Base-by-base conservation (phyloP, 2,888 invertebrate species). In the Herminia tarsipennalis region DNA sequence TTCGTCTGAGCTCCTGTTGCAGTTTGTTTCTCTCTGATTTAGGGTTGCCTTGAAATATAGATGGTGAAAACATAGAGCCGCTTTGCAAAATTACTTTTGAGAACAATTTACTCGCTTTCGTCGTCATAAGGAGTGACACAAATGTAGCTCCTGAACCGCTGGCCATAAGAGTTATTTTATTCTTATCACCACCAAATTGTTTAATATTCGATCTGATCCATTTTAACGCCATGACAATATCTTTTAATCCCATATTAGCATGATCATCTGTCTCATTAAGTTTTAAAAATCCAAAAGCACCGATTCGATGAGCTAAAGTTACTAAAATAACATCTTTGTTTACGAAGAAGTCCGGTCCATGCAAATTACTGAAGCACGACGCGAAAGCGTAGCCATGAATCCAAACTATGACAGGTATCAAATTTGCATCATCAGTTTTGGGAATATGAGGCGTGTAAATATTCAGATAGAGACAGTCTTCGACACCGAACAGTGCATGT, bases 391-490 rank as follows among this genome's bases (percentile, higher is more conserved):
- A 88, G 8, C 92, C 92, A 52, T 92, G 92, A 29, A 90, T 75
- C 85, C 85, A 92, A 8, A 92, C 78, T 28, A 90, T 70, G 0
- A 89, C 83, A 4, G 90, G 57, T 56, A 76, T 83, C 5, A 58
- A 43, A 5, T 50, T 41, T 9, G 49, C 43, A 9, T 52, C 56
- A 17, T 47, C 49, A 6, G 21, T 28, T 32, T 76, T 80, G 0
- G 80, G 79, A 47, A 93, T 62, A 43, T 73, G 73, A 1, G 94
- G 94, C 3, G 94, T 93, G 69, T 93, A 95, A 3, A 95, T 93
- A 72, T 95, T 95, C n/a, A 95, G 66, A 62, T 93, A 93, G 0
- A 95, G 88, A 61, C 95, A 95, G 69, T 94, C 92, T 76, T 94
- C 94, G 33, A 78, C 78, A 3, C 94, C 94, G 66, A 76, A 86